Base-by-base conservation (phyloP, 2,797 vertebrate species). In the Phrynocephalus vlangalii region DNA sequence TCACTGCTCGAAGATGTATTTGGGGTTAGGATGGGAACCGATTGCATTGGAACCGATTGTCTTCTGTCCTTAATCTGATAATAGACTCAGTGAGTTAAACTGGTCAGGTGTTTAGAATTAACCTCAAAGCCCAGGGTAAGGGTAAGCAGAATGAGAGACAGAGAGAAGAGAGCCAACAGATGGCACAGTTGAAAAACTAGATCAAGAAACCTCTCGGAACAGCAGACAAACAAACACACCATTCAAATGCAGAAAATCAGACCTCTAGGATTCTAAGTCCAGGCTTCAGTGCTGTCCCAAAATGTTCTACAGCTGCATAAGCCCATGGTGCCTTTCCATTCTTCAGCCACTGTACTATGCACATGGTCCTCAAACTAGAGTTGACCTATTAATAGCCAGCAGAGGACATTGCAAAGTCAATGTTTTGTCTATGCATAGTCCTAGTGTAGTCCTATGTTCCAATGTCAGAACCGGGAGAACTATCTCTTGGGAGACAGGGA, bases 61-160 rank as follows among this genome's bases (percentile, higher is more conserved):
- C 95, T 93, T 92, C 80, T 91, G 83, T 67, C 84, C 90, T 90
- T 95, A 97, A 97, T 94, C 96, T 94, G 95, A 95, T 97, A 95
- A 96, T 52, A 70, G 91, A 93, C 95, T 96, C 94, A 94, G 71
- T 72, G 9, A 77, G 50, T 72, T 96, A 95, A 80, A 92, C 92
- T 79, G 90, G 83, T 93, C 93, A 94, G 86, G 90, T 79, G 44
- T 91, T 48, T 85, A 83, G 93, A 83, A 94, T 95, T 94, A 95
- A 77, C 93, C 93, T 82, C 68, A 84, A 89, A 92, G 77, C n/a
- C 67, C 10, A 0, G 75, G 89, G 73, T 93, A 87, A 91, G 84
- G 48, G 60, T 79, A 50, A 79, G 52, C 20, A 52, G 67, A 30
- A 28, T 28, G 83, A 56, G 80, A 11, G 16, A 83, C 44, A 10